A percentile compares a stretch with the other conserved stretches of the same genome.
phyloP scores from a whole-genome alignment of 2,113 vertebrate genomes.

The Prunella fulvescens region DNA sequence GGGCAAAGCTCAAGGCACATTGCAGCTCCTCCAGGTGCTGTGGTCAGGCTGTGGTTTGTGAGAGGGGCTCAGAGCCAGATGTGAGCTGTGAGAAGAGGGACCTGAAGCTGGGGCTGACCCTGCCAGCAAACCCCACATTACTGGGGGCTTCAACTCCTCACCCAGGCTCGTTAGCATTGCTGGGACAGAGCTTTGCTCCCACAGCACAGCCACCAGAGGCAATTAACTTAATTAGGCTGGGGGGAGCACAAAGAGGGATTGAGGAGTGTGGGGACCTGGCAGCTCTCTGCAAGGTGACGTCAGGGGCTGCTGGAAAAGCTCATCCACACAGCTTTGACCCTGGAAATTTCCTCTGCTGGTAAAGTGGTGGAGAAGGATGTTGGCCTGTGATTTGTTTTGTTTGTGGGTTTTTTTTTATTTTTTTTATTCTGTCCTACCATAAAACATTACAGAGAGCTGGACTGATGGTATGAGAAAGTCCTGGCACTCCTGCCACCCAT shows the following conservation, averaged over 20 bases:
- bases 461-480: neutral
- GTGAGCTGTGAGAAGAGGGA: neutral
- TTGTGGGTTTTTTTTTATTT: neutral
- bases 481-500: neutral
- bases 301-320: neutral
- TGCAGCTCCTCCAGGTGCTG: neutral
- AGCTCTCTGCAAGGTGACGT: neutral
- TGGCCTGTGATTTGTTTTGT: neutral
- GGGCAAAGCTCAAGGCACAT: neutral
- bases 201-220: neutral
- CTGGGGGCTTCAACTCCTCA: neutral
- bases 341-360: neutral
- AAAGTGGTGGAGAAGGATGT: neutral
- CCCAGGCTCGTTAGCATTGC: neutral
- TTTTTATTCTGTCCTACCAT: neutral
- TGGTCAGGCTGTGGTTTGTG: neutral
- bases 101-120: neutral
- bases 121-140: neutral
- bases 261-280: neutral
- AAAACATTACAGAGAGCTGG: neutral
- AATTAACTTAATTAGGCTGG: constrained; percentile 46
- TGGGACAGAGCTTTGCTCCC: neutral
- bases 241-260: constrained; percentile 32
- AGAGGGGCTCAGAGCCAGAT: neutral
- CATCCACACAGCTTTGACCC: neutral